Conservation (phyloP, 2,888 invertebrate species). For the Epiblema foenella region DNA sequence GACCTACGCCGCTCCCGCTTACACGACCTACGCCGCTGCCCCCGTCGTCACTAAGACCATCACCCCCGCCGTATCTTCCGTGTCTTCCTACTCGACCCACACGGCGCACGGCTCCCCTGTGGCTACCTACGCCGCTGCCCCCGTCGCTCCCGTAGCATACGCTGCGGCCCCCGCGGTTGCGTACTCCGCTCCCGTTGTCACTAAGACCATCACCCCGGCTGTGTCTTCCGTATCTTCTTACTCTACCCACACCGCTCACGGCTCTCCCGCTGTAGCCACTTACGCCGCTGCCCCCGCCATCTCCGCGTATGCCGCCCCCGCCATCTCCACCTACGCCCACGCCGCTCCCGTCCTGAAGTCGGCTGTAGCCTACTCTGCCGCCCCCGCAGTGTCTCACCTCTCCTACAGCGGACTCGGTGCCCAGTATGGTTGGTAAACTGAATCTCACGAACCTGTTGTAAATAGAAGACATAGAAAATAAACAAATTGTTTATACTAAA, state of each 20-base stretch:
- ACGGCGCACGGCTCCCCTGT: slow-evolving; percentile 52
- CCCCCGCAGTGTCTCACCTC: slow-evolving; percentile 86
- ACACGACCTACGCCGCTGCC: slow-evolving; percentile 49
- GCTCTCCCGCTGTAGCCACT: slow-evolving; percentile 35
- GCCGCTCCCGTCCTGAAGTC: slow-evolving; percentile 70
- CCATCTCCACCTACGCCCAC: slow-evolving; percentile 55
- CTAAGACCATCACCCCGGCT: slow-evolving; percentile 49
- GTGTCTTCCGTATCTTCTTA: slow-evolving; percentile 44
- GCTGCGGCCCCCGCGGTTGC: slow-evolving; percentile 39
- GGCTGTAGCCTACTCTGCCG: slow-evolving; percentile 83
- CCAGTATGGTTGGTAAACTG: slow-evolving; percentile 87
- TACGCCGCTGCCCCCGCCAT: slow-evolving; percentile 48
- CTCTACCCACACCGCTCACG: slow-evolving; percentile 43
- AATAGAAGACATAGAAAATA: slow-evolving; percentile 34
- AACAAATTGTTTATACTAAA: slow-evolving; percentile 29
- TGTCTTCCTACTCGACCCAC: slow-evolving; percentile 59
- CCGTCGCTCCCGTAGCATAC: slow-evolving; percentile 42
- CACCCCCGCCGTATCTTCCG: slow-evolving; percentile 54
- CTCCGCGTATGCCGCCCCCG: slow-evolving; percentile 47
- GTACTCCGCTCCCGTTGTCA: slow-evolving; percentile 51
- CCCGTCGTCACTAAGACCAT: slow-evolving; percentile 55
- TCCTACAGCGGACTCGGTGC: slow-evolving; percentile 87
- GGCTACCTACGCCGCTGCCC: slow-evolving; percentile 46
- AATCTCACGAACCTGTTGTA: slow-evolving; percentile 52
- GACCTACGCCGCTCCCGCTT: slow-evolving; percentile 48